Base-by-base conservation (phyloP, 2,888 invertebrate genomes). In the Dicyrtoma fusca region DNA sequence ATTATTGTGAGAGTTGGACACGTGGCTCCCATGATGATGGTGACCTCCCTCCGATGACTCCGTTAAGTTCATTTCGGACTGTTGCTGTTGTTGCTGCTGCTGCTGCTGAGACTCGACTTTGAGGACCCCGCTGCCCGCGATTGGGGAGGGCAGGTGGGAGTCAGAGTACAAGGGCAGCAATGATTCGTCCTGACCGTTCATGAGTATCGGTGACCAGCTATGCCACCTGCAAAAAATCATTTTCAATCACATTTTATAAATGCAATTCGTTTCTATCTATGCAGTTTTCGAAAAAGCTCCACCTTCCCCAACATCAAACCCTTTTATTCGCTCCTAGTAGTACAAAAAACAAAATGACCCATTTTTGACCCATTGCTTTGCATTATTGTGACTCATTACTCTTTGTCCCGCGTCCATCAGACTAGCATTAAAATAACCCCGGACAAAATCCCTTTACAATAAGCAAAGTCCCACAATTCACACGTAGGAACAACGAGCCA, bases 101-200 rank as follows among this genome's bases (percentile, higher is more conserved):
- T 42, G 25, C 10, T 62, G 62, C 10, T 25, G 66, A 42, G 42
- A 55, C 68, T 74, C 47, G 68, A 59, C 64, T 19, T 62, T 70
- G n/a, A n/a, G n/a, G 8, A 61, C 61, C 61, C 34, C 34, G 8
- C 34, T 34, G n/a, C n/a, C n/a, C n/a, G n/a, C n/a, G 34, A 34
- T 57, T 14, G 53, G 26, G 64, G 64, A 62, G 64, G 25, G 72
- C 65, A 49, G 66, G 66, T 62, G 64, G 64, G 71, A 13, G 68
- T 75, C 68, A 57, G 70, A 45, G 59, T 65, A 65, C 44, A 75
- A 45, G 47, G 64, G 68, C 61, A 71, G 42, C 57, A 75, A 45
- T 26, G 81, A 81, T 73, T 83, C 77, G 42, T 83, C 80, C 47
- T 83, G 83, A 77, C 83, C 83, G 80, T 83, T 83, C 72, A 83